Evolutionary conservation across 1,140 invertebrate species (phyloP).

Genomic region (Drosophila takahashii): DNA sequence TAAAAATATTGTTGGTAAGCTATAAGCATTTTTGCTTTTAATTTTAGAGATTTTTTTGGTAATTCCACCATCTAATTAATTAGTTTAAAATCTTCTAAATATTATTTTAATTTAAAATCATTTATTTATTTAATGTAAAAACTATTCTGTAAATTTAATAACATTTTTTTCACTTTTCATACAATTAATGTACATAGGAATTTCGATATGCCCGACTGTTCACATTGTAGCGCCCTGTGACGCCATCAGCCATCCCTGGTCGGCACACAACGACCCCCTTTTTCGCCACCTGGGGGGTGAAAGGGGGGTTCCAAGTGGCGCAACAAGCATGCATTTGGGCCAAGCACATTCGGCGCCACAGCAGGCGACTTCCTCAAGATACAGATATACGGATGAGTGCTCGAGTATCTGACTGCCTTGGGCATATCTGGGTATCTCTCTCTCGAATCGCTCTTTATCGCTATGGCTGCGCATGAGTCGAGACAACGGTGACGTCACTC

Average conservation of each 20-base stretch:
- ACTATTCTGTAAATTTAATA: no score
- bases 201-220: neutral
- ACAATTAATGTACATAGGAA: neutral
- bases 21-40: no score
- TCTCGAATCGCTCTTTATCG: slow-evolving; percentile 10
- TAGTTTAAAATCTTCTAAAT: no score
- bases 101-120: no score
- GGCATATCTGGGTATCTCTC: slow-evolving; percentile 9
- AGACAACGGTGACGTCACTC: slow-evolving; percentile 65
- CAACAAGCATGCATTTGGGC: slow-evolving; percentile 69
- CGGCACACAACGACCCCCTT: slow-evolving; percentile 10
- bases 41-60: no score
- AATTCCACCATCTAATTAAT: no score
- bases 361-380: slow-evolving; percentile 43
- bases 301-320: slow-evolving; percentile 26
- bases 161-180: neutral
- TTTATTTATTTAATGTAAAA: no score
- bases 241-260: slow-evolving; percentile 34
- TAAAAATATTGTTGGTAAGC: no score
- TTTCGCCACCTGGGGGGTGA: neutral
- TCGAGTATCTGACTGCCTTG: slow-evolving; percentile 1
- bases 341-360: slow-evolving; percentile 28
- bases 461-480: slow-evolving; percentile 63
- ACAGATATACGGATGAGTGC: slow-evolving; percentile 10
- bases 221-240: slow-evolving; percentile 16